Evolutionary conservation across 2,888 invertebrate species (phyloP), one percentile per base, ranked within the genome.

Genomic region (Cephalotes varians): DNA sequence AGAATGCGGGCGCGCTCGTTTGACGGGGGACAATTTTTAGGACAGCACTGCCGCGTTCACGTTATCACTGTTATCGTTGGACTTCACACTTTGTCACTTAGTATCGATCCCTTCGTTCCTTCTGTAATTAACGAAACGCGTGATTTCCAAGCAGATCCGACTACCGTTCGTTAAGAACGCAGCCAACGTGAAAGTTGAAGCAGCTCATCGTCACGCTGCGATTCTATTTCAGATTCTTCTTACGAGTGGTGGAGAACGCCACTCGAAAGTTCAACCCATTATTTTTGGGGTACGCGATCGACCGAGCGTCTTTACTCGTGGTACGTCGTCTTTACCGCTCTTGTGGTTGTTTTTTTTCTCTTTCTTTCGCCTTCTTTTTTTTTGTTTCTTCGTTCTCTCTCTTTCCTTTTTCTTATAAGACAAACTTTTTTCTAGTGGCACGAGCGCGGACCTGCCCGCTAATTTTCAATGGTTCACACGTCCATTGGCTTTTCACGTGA

Each of bases 241-340:
- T 83, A 5, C 54, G 21, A 54, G 2, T 18, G 18, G 2, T 18
- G 18, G 12, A 37, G 25, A 49, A 65, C 82, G 81, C 84, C 69
- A 67, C 12, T 51, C 80, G 51, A 81, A 83, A 72, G 80, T 92
- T 91, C 92, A 92, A 91, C 92, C 92, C 92, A 91, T 91, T 91
- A 90, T 92, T 91, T 85, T 85, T 10, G 76, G 74, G 82, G 69
- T 88, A 37, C 83, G 80, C 67, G 80, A 86, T 89, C 83, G 72
- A 67, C 18, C 54, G 67, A 54, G 31, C 15, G 56, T 21, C 72
- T 77, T 60, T 40, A 74, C 47, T 47, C 79, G 60, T n/a, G 18
- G 9, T 18, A 2, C 18, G 21, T 51, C 25, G 56, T 56, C 25
- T 6, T 67, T 65, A 31, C 7, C 12, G 12, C 64, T 79, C 15